A percentile compares a stretch with the other conserved stretches of the same genome.
Conservation (phyloP, 2,797 vertebrate species). For the Ispidina picta region DNA sequence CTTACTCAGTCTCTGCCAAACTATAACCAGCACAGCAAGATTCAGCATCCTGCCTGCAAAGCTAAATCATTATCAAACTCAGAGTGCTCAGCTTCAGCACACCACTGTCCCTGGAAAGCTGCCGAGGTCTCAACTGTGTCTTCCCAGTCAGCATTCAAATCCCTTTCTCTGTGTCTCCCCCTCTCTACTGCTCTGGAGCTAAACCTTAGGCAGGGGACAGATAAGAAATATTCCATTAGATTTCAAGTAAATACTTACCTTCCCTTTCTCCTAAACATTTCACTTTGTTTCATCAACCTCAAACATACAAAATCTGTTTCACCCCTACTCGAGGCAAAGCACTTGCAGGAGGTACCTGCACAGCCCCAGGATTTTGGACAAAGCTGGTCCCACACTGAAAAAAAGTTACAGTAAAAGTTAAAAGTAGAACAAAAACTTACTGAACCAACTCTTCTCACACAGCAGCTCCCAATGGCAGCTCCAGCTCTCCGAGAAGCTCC, state of each 20-base stretch:
- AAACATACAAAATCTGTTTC: background rate
- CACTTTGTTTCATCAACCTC: background rate
- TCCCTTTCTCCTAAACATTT: background rate
- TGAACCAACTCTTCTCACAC: rapidly evolving
- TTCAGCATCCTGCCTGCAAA: rapidly evolving
- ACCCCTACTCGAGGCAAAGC: background rate
- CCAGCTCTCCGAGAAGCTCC: rapidly evolving
- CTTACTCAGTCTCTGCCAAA: background rate
- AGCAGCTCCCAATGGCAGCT: rapidly evolving
- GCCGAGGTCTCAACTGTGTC: background rate
- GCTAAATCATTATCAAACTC: rapidly evolving
- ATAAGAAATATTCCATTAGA: background rate
- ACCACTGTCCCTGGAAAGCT: background rate
- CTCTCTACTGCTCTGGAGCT: background rate
- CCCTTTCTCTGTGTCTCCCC: background rate
- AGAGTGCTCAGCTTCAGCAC: background rate
- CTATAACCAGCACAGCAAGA: background rate
- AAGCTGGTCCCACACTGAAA: rapidly evolving
- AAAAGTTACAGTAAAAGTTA: rapidly evolving
- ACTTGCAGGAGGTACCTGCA: rapidly evolving
- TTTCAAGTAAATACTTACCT: background rate
- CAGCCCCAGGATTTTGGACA: too few species aligned
- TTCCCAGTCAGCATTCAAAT: background rate
- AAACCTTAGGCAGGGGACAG: background rate
- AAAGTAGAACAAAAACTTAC: background rate